These are phyloP conservation scores for Helicolenus hilgendorfi DNA, from an alignment of 2,797 vertebrate genomes.

Conservation along the genomic window DNA sequence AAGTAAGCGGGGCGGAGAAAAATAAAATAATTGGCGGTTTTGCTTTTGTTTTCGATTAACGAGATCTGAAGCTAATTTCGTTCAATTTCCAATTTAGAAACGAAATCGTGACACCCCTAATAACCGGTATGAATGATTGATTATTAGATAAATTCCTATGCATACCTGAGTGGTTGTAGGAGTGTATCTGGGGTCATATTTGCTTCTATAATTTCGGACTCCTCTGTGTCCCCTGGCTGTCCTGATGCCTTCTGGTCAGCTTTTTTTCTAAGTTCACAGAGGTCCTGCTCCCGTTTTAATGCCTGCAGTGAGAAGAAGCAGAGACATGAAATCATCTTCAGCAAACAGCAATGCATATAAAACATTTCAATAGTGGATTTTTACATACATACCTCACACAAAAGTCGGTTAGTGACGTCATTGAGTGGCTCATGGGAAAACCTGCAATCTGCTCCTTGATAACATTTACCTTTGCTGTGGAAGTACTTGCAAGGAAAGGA, in stretches of 20 bases:
- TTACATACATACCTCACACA: slow-evolving; percentile 91
- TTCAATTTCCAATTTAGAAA: too few relatives aligned
- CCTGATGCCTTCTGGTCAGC: neutral
- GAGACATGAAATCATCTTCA: neutral
- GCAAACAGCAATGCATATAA: neutral
- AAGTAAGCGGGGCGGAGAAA: too few relatives aligned
- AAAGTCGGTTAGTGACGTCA: slow-evolving; percentile 90
- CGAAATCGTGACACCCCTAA: neutral
- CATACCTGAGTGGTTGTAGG: slow-evolving; percentile 57
- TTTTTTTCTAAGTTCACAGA: slow-evolving; percentile 36
- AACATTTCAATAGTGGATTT: neutral
- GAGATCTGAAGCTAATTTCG: too few relatives aligned
- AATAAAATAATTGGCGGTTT: too few relatives aligned
- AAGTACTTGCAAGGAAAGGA: slow-evolving; percentile 97
- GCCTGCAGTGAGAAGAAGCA: slow-evolving; percentile 33
- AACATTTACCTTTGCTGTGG: slow-evolving; percentile 92
- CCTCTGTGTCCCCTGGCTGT: neutral
- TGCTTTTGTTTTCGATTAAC: too few relatives aligned
- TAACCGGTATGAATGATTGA: neutral
- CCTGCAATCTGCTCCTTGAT: slow-evolving; percentile 91
- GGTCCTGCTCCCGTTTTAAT: slow-evolving; percentile 25
- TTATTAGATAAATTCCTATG: neutral
- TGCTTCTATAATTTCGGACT: neutral
- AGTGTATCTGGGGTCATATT: neutral
- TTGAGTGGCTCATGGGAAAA: slow-evolving; percentile 95